Conservation (phyloP, 2,113 vertebrate genomes). For the Opisthocomus hoazin region DNA sequence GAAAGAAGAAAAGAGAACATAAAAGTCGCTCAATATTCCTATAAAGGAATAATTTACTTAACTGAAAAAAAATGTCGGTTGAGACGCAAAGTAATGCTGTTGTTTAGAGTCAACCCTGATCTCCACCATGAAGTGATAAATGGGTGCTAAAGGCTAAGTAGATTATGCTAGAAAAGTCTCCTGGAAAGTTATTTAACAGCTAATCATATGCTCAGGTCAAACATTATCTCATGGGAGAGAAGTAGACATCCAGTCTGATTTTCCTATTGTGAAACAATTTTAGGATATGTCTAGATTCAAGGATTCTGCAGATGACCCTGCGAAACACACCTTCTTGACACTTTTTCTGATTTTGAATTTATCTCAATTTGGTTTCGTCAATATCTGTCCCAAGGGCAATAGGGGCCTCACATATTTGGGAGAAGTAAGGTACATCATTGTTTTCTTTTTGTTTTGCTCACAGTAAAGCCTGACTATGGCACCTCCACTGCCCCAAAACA, state of each 20-base stretch:
- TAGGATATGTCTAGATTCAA: background rate
- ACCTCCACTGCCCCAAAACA: background rate
- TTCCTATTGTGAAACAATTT: background rate
- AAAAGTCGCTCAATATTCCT: background rate
- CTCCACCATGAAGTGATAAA: conserved; percentile 35
- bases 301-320: background rate
- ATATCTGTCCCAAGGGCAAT: background rate
- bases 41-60: conserved; percentile 35
- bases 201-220: conserved; percentile 20
- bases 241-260: background rate
- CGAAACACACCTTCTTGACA: background rate
- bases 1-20: background rate
- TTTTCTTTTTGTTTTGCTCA: background rate
- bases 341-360: background rate
- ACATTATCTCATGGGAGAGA: background rate
- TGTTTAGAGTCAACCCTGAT: conserved; percentile 16
- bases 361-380: background rate
- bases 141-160: conserved; percentile 49
- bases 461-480: background rate
- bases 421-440: background rate
- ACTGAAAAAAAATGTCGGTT: background rate
- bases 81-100: background rate
- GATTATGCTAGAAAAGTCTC: conserved; percentile 30
- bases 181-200: conserved; percentile 42
- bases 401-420: background rate